Conservation (phyloP, 1,140 invertebrate genomes). For the Antheraea mylitta region DNA sequence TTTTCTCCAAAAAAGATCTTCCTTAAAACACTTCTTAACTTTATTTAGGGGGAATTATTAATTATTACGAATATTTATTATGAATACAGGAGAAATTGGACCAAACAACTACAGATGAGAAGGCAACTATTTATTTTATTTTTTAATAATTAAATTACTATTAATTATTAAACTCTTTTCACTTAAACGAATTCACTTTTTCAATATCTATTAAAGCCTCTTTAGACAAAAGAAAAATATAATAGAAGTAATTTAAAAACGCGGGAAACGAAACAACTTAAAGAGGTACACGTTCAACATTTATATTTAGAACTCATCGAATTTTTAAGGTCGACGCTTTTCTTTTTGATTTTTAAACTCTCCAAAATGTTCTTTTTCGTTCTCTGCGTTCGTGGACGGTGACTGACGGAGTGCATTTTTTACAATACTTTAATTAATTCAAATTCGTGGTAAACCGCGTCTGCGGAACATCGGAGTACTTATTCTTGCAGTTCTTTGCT, state of each 20-base stretch:
- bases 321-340: constrained; percentile 46
- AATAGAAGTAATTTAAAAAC: no score
- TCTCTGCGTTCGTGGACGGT: constrained; percentile 36
- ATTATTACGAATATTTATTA: constrained; percentile 24
- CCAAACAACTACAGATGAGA: constrained; percentile 47
- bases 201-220: constrained; percentile 35
- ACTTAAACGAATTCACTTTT: neutral
- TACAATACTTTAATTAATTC: constrained; percentile 25
- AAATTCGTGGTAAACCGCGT: constrained; percentile 15
- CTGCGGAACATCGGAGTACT: neutral
- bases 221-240: constrained; percentile 25
- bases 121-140: constrained; percentile 53
- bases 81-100: constrained; percentile 51
- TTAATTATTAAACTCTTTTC: neutral
- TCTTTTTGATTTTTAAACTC: constrained; percentile 53
- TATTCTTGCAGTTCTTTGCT: neutral
- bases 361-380: constrained; percentile 28
- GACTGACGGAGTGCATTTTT: constrained; percentile 51
- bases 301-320: constrained; percentile 35
- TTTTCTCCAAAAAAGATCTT: constrained; percentile 12
- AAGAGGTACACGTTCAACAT: constrained; percentile 10
- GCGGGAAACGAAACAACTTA: neutral
- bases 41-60: constrained; percentile 14
- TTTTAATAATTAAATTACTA: neutral
- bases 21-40: constrained; percentile 28